Evolutionary conservation across 2,113 vertebrate genomes (phyloP).

Genomic region (Upupa epops): DNA sequence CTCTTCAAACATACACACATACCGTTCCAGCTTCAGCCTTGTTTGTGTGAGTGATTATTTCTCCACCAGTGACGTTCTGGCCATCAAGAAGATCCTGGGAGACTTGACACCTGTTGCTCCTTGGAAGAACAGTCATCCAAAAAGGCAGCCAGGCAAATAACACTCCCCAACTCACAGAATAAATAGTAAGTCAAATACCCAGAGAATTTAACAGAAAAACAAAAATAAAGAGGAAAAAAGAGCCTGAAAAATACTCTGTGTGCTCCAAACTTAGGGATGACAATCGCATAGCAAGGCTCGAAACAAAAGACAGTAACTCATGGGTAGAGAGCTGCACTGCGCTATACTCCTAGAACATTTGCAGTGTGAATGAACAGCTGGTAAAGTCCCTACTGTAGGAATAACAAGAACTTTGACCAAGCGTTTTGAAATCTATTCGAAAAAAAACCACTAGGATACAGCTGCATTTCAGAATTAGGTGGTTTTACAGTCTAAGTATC

Average conservation of each 20-base stretch:
- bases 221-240: background rate
- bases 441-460: slow-evolving; percentile 12
- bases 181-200: slow-evolving; percentile 9
- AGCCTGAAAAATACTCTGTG: background rate
- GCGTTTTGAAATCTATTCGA: background rate
- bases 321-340: background rate
- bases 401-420: background rate
- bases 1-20: background rate
- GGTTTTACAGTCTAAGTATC: background rate
- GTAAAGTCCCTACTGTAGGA: background rate
- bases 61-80: background rate
- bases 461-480: background rate
- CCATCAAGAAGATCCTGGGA: background rate
- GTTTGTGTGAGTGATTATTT: background rate
- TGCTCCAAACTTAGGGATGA: background rate
- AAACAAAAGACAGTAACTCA: background rate
- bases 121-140: background rate
- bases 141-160: background rate
- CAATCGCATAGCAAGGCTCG: background rate
- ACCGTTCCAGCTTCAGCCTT: background rate
- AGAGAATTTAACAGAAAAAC: slow-evolving; percentile 2
- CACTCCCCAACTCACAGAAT: background rate
- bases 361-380: background rate
- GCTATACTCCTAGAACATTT: background rate
- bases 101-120: slow-evolving; percentile 33